Evolutionary conservation across 2,888 invertebrate genomes (phyloP).

Genomic region (Brachyptera risi): DNA sequence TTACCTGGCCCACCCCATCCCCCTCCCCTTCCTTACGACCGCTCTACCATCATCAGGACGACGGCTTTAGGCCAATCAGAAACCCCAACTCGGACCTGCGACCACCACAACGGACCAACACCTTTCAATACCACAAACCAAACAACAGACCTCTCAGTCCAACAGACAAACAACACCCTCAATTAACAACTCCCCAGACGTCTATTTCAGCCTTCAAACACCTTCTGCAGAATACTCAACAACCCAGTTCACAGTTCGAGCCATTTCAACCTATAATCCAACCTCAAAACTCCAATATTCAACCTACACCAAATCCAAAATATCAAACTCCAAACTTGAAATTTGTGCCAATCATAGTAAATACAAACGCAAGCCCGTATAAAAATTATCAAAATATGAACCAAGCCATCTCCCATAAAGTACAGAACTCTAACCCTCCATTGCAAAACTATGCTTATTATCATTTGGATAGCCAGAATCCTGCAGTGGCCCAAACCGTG

Average conservation of each 20-base stretch:
- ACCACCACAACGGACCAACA: no score
- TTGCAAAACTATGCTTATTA: conserved; percentile 5
- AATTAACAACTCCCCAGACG: neutral
- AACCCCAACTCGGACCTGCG: conserved; percentile 18
- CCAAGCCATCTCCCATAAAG: neutral
- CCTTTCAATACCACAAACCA: no score
- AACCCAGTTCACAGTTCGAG: no score
- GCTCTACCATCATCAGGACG: no score
- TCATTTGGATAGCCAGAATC: neutral
- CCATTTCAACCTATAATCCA: conserved; percentile 3
- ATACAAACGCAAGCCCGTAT: neutral
- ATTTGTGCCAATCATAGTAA: conserved; percentile 15
- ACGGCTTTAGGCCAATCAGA: conserved; percentile 13
- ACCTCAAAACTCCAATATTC: no score
- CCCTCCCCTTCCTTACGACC: conserved; percentile 3
- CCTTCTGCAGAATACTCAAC: no score
- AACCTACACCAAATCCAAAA: neutral
- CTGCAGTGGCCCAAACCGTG: neutral
- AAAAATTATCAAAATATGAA: neutral
- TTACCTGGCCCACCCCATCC: conserved; percentile 16
- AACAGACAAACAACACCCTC: no score
- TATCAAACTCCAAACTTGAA: neutral
- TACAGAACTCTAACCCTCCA: neutral
- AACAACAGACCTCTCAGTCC: no score
- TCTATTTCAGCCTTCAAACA: no score